These are phyloP conservation scores for Adoxophyes honmai DNA, from an alignment of 1,140 invertebrate genomes.

Conservation along the genomic window DNA sequence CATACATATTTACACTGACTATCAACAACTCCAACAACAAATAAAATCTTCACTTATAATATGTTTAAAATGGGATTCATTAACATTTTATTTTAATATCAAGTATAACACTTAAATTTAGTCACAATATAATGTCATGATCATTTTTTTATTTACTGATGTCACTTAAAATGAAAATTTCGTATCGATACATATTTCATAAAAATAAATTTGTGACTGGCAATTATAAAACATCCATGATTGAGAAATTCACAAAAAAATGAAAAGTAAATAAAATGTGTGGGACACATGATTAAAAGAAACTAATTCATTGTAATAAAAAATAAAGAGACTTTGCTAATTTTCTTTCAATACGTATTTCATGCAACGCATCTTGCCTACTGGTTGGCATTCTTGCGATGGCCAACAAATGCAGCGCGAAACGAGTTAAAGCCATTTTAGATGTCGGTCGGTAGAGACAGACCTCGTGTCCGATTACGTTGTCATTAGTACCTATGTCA, in stretches of 20 bases:
- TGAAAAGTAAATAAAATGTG: slow-evolving; percentile 15
- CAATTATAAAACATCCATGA: slow-evolving; percentile 42
- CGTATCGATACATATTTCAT: not conserved
- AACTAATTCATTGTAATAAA: slow-evolving; percentile 17
- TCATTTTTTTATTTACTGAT: slow-evolving; percentile 18
- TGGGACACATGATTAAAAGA: slow-evolving; percentile 20
- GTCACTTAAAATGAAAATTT: not conserved
- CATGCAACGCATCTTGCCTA: not conserved
- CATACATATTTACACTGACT: slow-evolving; percentile 38
- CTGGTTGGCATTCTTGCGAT: too few relatives aligned
- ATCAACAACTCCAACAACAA: slow-evolving; percentile 54
- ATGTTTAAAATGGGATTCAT: slow-evolving; percentile 30
- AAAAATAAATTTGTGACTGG: slow-evolving; percentile 42
- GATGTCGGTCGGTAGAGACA: too few relatives aligned
- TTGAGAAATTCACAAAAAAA: slow-evolving; percentile 31
- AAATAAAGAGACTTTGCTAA: slow-evolving; percentile 19
- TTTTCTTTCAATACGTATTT: slow-evolving; percentile 20
- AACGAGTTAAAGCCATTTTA: too few relatives aligned
- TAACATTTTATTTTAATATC: slow-evolving; percentile 29
- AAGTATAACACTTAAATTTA: slow-evolving; percentile 44
- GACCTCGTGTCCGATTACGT: too few relatives aligned
- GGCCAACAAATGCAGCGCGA: too few relatives aligned
- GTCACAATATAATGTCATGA: slow-evolving; percentile 54
- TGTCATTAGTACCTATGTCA: too few relatives aligned
- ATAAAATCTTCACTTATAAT: slow-evolving; percentile 54